These are phyloP conservation scores for Pedicia rivosa DNA, from an alignment of 2,888 invertebrate genomes.

Conservation along the genomic window DNA sequence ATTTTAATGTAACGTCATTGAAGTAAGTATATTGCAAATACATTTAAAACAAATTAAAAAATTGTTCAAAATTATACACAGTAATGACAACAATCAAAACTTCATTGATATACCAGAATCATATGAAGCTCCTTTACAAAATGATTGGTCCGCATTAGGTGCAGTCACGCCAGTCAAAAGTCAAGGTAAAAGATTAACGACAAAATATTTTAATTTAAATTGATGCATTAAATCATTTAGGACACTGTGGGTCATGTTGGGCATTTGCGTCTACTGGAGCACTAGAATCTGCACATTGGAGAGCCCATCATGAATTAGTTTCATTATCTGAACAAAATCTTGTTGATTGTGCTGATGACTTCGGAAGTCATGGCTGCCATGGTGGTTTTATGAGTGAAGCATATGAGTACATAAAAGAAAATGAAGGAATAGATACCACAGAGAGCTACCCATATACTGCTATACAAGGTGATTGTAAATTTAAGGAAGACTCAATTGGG, in stretches of 20 bases:
- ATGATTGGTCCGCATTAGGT: slow-evolving; percentile 7
- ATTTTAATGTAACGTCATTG: no score
- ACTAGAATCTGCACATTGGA: slow-evolving; percentile 9
- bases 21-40: no score
- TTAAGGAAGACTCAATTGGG: no score
- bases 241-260: slow-evolving; percentile 11
- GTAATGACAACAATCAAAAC: no score
- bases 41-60: no score
- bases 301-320: slow-evolving; percentile 3
- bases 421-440: slow-evolving; percentile 72
- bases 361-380: slow-evolving; percentile 70
- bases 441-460: slow-evolving; percentile 60
- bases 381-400: slow-evolving; percentile 62
- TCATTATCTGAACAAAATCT: slow-evolving; percentile 65
- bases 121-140: no score
- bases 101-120: no score
- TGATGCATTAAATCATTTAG: no score
- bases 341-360: slow-evolving; percentile 60
- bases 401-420: slow-evolving; percentile 57
- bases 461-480: no score
- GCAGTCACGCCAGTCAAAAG: slow-evolving; percentile 7
- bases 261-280: slow-evolving; percentile 11
- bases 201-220: no score
- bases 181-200: slow-evolving; percentile 10
- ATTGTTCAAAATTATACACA: no score